phyloP scores from a whole-genome alignment of 2,113 vertebrate species.

The Chaetops frenatus region DNA sequence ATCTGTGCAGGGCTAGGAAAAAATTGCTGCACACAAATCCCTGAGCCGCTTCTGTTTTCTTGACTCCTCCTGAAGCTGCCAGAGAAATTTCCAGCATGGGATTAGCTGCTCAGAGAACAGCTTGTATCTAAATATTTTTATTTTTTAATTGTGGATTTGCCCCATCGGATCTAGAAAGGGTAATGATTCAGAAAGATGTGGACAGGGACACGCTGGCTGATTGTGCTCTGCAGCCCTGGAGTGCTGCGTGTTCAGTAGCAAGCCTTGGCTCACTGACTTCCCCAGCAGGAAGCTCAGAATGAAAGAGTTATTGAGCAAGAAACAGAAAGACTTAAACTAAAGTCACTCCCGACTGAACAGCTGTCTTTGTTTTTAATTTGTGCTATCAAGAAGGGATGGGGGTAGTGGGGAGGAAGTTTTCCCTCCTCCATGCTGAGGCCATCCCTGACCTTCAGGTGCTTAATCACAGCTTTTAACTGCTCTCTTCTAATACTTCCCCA shows the following conservation, averaged over 20 bases:
- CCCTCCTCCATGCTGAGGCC: background rate
- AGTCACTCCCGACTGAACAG: constrained; percentile 27
- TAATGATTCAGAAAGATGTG: background rate
- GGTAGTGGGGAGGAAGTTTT: background rate
- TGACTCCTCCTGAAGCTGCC: background rate
- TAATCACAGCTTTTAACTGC: background rate
- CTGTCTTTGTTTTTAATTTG: constrained; percentile 53
- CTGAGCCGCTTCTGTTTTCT: background rate
- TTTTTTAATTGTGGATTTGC: background rate
- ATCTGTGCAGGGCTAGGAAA: background rate
- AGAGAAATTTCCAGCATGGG: background rate
- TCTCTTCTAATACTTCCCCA: background rate
- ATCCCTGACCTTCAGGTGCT: constrained; percentile 38
- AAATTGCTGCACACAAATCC: background rate
- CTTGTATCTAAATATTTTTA: background rate
- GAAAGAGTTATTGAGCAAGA: constrained; percentile 58
- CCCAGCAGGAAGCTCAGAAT: constrained; percentile 50
- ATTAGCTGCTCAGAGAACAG: background rate
- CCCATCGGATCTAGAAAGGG: background rate
- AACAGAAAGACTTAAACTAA: constrained; percentile 5
- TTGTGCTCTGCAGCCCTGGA: background rate
- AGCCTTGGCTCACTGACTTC: background rate
- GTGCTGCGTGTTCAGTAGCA: background rate
- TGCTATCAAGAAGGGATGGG: background rate
- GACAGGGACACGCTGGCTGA: background rate